Evolutionary conservation across 1,140 invertebrate species (phyloP).

Genomic region (Heliconius himera): DNA sequence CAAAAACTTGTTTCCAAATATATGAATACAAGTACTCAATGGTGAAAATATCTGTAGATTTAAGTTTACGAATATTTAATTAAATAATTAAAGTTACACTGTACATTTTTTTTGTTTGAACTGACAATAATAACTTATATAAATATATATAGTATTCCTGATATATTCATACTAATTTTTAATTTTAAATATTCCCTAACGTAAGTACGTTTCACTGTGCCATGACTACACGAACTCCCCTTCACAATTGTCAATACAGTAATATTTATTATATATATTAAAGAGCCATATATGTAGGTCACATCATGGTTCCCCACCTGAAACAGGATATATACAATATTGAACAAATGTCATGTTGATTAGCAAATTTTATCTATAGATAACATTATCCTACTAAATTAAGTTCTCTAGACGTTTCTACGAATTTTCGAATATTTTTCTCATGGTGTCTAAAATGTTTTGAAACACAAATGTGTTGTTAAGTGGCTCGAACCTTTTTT

Average conservation of each 20-base stretch:
- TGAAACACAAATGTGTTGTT: conserved; percentile 11
- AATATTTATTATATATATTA: neutral
- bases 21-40: too few species aligned
- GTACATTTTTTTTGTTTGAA: too few species aligned
- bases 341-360: conserved; percentile 25
- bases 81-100: too few species aligned
- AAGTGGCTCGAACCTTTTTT: conserved; percentile 3
- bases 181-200: too few species aligned
- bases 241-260: neutral
- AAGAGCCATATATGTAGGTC: neutral
- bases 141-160: too few species aligned
- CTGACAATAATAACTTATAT: too few species aligned
- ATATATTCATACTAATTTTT: too few species aligned
- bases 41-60: too few species aligned
- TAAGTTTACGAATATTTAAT: too few species aligned
- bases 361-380: conserved; percentile 33
- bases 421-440: conserved; percentile 22
- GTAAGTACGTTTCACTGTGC: too few species aligned
- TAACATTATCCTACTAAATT: conserved; percentile 25
- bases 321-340: conserved; percentile 28
- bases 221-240: neutral
- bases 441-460: conserved; percentile 21
- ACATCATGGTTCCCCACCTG: neutral
- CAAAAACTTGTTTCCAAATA: too few species aligned
- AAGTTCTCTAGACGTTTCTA: conserved; percentile 27